phyloP scores from a whole-genome alignment of 1,140 invertebrate species.

The Ylistrum balloti region DNA sequence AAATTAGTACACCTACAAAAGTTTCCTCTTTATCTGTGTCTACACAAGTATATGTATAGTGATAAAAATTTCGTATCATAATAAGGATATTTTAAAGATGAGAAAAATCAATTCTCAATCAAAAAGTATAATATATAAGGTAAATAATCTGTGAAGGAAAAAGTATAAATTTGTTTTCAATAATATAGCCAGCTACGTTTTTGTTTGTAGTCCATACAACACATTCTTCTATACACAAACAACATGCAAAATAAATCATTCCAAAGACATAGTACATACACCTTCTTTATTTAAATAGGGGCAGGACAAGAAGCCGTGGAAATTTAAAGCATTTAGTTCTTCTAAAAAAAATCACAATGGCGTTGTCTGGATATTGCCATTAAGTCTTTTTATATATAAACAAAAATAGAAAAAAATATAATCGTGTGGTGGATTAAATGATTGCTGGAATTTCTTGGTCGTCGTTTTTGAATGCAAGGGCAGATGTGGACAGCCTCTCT shows the following conservation, averaged over 20 bases:
- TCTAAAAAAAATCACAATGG: slow-evolving; percentile 42
- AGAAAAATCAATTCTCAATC: slow-evolving; percentile 29
- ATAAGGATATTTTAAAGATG: slow-evolving; percentile 18
- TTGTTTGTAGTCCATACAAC: slow-evolving; percentile 43
- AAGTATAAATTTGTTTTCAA: slow-evolving; percentile 50
- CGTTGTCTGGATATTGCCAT: slow-evolving; percentile 50
- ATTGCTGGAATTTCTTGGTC: slow-evolving; percentile 46
- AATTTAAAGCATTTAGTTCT: slow-evolving; percentile 36
- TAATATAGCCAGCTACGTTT: slow-evolving; percentile 34
- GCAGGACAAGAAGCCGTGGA: slow-evolving; percentile 36
- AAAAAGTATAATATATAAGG: slow-evolving; percentile 1
- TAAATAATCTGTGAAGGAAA: slow-evolving; percentile 45
- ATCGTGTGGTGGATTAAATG: slow-evolving; percentile 1
- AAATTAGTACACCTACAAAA: slow-evolving; percentile 47
- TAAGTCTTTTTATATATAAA: slow-evolving; percentile 47
- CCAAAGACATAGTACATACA: slow-evolving; percentile 50
- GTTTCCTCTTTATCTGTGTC: slow-evolving; percentile 2
- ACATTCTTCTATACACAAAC: slow-evolving; percentile 51
- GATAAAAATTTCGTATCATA: slow-evolving; percentile 41
- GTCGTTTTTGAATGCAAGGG: neutral
- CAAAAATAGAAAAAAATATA: slow-evolving; percentile 29
- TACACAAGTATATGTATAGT: slow-evolving; percentile 41
- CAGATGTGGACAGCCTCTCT: slow-evolving; percentile 18
- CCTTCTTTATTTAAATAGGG: slow-evolving; percentile 42
- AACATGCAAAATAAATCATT: slow-evolving; percentile 53